Evolutionary conservation across 2,113 vertebrate species (phyloP), one percentile per base, ranked within the genome.

Genomic region (Urocitellus parryii): DNA sequence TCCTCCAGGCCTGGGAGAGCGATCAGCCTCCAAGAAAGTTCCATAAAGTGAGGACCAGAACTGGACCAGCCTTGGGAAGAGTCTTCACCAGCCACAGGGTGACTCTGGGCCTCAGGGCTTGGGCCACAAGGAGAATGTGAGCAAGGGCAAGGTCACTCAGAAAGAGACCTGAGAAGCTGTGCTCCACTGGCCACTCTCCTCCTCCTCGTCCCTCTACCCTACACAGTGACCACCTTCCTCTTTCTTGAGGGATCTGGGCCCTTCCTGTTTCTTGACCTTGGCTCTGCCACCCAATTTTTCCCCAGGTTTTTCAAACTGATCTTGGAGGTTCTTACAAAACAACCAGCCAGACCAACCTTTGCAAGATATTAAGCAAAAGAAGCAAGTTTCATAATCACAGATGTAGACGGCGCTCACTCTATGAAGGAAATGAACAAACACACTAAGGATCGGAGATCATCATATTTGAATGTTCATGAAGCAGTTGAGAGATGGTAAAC

Each of bases 71-170:
- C 16, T 45, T 0, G 4, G 7, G 56, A 14, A 0, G 17, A 20
- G 20, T 42, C 45, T 39, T 48, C 13, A 13, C 18, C 25, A 39
- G 27, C 37, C n/a, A 4, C 0, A 32, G 5, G 25, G 20, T 25
- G 63, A n/a, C 63, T 34, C 32, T 5, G 45, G 51, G 37, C 86
- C 37, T 70, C 72, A 13, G 48, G 42, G 17, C 0, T 13, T 10
- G 0, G 25, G 51, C 4, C 37, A 1, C 27, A 2, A 11, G 27
- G 42, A 58, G 32, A 63, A 34, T 0, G 7, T 0, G 2, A 63
- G 20, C 2, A 2, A 14, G 24, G 39, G 80, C 25, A 42, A 17
- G 8, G 53, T 39, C 61, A 58, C 27, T 72, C 56, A 14, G 37
- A 70, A 6, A 32, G 17, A 2, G n/a, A n/a, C 18, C 68, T 8